Evolutionary conservation across 2,113 vertebrate genomes (phyloP), one percentile per base, ranked within the genome.

Genomic region (Bufo gargarizans): DNA sequence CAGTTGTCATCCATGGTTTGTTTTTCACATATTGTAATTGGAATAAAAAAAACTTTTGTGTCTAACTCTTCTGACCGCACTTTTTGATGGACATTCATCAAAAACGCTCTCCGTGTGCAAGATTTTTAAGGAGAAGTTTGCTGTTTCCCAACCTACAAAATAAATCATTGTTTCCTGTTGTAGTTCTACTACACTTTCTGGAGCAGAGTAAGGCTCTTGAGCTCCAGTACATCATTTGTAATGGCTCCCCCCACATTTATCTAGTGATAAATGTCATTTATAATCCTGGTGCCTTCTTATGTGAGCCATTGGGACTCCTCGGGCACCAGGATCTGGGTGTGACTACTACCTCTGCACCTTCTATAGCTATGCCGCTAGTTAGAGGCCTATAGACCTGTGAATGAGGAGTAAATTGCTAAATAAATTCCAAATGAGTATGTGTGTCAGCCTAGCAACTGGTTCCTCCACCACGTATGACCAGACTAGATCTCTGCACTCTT

Each of bases 21-120:
- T 7, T 72, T 88, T 82, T 88, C 56, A 82, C 79, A 82, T 58
- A 50, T 61, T 88, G 77, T 61, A 88, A 74, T 63, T 55, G 53
- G 53, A 59, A 82, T 13, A 74, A 56, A 47, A 79, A 59, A 82
- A 72, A 58, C 4, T 45, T 47, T 82, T 76, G 43, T 65, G 61
- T 76, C 55, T 56, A 7, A 43, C 20, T 20, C 16, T 50, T 20
- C 0, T 20, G 72, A 19, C 7, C 8, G 4, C 43, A 72, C 43
- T 47, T 43, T 43, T 45, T 72, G 22, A 43, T 72, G 47, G 72
- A 76, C 33, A 20, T 9, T 20, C 4, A 3, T 50, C 72, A 76
- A 47, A 45, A 47, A 19, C 49, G 5, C 3, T 6, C 45, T 74
- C 13, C 5, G 22, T 14, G 33, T 49, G 10, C 45, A 47, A 74